A percentile compares a stretch with the other conserved stretches of the same genome.
These are phyloP conservation scores for Troides helena DNA, from an alignment of 2,888 invertebrate species.

Conservation along the genomic window DNA sequence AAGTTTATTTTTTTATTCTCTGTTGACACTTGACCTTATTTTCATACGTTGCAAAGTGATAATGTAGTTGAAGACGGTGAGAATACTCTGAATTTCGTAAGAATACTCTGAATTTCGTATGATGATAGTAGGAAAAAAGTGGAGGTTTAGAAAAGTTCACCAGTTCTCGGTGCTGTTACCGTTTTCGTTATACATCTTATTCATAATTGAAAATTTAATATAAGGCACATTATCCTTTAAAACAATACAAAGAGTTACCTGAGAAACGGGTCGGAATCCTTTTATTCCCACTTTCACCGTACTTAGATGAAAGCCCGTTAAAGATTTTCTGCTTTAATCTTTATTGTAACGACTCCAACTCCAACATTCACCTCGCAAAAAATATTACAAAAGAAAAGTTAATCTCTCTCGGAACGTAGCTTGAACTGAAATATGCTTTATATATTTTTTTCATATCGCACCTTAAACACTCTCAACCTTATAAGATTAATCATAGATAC, in stretches of 20 bases:
- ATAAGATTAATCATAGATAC: neutral
- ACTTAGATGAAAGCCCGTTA: constrained; percentile 17
- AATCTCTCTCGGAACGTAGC: constrained; percentile 21
- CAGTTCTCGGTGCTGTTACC: too few relatives aligned
- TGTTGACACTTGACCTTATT: too few relatives aligned
- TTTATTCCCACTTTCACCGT: neutral
- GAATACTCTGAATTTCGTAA: too few relatives aligned
- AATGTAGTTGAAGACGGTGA: too few relatives aligned
- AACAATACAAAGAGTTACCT: neutral
- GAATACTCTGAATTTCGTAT: too few relatives aligned
- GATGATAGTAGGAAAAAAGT: too few relatives aligned
- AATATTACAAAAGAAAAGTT: constrained; percentile 26
- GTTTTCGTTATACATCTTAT: neutral
- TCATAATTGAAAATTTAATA: neutral
- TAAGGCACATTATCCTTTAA: neutral
- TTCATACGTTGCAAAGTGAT: too few relatives aligned
- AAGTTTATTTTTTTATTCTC: too few relatives aligned
- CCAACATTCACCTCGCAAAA: constrained; percentile 18
- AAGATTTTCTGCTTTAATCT: constrained; percentile 23
- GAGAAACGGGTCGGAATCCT: constrained; percentile 2
- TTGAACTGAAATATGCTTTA: constrained; percentile 13
- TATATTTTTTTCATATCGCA: constrained; percentile 11
- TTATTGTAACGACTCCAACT: constrained; percentile 26
- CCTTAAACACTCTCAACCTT: constrained; percentile 6
- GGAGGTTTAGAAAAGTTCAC: too few relatives aligned